Conservation (phyloP, 2,797 vertebrate genomes). For the Peromyscus melanophrys region DNA sequence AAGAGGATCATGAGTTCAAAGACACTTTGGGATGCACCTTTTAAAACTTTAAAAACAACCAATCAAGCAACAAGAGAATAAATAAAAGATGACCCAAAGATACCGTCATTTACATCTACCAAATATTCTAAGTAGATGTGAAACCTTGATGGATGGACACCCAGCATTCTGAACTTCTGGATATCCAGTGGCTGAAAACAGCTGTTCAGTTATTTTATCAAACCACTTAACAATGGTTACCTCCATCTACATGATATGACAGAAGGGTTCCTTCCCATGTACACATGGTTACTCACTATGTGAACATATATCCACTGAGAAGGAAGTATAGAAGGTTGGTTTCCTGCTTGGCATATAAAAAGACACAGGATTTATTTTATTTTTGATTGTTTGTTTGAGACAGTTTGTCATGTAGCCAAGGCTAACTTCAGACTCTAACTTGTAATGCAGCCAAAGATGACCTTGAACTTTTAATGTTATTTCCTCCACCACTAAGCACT, state of each 20-base stretch:
- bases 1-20: not conserved
- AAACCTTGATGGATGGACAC: not conserved
- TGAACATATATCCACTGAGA: not conserved
- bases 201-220: conserved; percentile 3
- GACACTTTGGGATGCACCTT: not conserved
- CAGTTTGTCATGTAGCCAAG: not conserved
- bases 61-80: not conserved
- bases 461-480: not conserved
- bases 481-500: not conserved
- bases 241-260: not conserved
- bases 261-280: not conserved
- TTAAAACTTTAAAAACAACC: not conserved
- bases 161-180: not conserved
- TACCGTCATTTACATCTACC: not conserved
- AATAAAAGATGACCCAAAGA: not conserved
- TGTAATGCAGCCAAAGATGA: not conserved
- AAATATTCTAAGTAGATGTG: not conserved
- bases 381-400: not conserved
- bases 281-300: not conserved
- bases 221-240: not conserved
- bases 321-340: not conserved
- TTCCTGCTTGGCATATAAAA: not conserved
- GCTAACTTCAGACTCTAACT: not conserved
- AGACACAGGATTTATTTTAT: not conserved
- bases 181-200: not conserved